A percentile compares a stretch with the other conserved stretches of the same genome.
phyloP scores from a whole-genome alignment of 1,140 invertebrate genomes.

The Hylaeus volcanicus region DNA sequence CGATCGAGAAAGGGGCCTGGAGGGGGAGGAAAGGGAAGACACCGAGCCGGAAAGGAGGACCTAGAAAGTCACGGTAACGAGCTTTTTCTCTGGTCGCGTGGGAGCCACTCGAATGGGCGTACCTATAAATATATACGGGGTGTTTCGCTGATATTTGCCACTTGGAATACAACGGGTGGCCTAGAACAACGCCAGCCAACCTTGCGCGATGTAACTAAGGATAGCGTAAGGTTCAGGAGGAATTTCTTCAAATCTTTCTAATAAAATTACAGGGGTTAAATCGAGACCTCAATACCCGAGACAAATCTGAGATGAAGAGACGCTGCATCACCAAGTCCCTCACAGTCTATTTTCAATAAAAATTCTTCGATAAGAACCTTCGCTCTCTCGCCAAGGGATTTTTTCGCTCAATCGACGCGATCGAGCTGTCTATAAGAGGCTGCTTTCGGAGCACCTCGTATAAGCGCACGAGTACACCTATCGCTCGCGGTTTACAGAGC shows the following conservation, averaged over 20 bases:
- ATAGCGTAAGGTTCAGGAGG: too few relatives aligned
- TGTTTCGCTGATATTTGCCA: conserved; percentile 22
- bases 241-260: too few relatives aligned
- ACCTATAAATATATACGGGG: conserved; percentile 43
- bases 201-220: too few relatives aligned
- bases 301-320: too few relatives aligned
- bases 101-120: conserved; percentile 44
- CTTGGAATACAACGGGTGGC: neutral
- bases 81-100: conserved; percentile 60
- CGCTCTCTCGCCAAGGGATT: neutral
- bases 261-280: too few relatives aligned
- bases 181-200: neutral
- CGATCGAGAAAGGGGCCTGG: neutral
- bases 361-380: conserved; percentile 20
- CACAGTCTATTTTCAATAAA: conserved; percentile 15
- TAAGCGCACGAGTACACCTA: neutral
- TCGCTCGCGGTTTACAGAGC: conserved; percentile 36
- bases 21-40: conserved; percentile 7
- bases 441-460: conserved; percentile 16
- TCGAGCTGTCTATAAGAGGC: neutral
- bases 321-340: conserved; percentile 3
- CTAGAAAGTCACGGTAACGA: conserved; percentile 56
- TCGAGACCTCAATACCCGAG: too few relatives aligned
- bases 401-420: neutral
- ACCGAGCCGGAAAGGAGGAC: conserved; percentile 9